A percentile compares a stretch with the other conserved stretches of the same genome.
phyloP scores from a whole-genome alignment of 2,113 vertebrate genomes.

The Mobula hypostoma region DNA sequence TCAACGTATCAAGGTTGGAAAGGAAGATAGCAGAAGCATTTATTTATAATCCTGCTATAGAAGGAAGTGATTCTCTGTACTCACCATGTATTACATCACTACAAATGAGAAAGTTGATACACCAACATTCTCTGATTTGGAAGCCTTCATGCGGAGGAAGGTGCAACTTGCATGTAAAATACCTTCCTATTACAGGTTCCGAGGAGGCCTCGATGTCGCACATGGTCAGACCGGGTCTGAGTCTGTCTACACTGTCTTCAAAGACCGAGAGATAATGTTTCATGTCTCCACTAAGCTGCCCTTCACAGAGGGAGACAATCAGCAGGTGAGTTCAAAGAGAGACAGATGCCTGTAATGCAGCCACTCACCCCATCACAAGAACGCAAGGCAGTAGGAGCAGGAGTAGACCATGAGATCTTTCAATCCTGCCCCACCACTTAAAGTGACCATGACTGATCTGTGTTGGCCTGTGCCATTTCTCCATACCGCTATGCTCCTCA shows the following conservation, averaged over 20 bases:
- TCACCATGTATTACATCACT: background rate
- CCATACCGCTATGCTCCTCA: too few relatives aligned
- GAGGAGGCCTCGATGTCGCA: conserved; percentile 85
- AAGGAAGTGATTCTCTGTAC: background rate
- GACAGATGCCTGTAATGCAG: background rate
- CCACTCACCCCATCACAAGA: background rate
- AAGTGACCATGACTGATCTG: too few relatives aligned
- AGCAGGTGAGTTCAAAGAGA: conserved; percentile 68
- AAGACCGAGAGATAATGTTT: conserved; percentile 90
- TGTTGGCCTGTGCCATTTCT: too few relatives aligned
- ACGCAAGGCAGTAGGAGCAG: too few relatives aligned
- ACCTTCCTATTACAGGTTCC: conserved; percentile 61
- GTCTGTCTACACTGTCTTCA: conserved; percentile 83
- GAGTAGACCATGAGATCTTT: too few relatives aligned
- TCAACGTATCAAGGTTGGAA: too few relatives aligned
- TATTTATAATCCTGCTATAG: too few relatives aligned
- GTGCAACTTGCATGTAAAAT: background rate
- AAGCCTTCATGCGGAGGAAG: background rate
- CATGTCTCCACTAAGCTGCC: conserved; percentile 93
- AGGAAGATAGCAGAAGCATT: too few relatives aligned
- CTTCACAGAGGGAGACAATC: conserved; percentile 80
- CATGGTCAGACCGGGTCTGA: conserved; percentile 85
- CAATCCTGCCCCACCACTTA: too few relatives aligned
- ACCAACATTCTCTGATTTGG: background rate
- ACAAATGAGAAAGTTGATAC: background rate